These are phyloP conservation scores for Percina caprodes DNA, from an alignment of 2,113 vertebrate species.

Conservation along the genomic window DNA sequence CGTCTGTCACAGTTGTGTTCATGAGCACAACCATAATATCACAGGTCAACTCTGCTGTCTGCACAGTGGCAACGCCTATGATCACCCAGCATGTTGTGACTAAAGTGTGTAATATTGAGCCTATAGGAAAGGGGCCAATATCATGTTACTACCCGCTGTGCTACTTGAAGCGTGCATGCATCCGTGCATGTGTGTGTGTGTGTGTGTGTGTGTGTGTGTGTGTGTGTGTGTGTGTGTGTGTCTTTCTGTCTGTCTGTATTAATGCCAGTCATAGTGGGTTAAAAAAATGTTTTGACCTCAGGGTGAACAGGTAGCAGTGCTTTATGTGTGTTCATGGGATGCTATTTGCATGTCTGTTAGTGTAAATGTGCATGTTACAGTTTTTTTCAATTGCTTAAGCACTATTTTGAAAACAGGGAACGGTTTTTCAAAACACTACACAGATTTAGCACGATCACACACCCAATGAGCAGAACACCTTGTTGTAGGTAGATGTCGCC, in stretches of 20 bases:
- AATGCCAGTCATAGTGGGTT: too few species aligned
- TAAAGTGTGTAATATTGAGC: constrained; percentile 23
- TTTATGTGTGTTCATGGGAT: neutral
- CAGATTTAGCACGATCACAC: too few species aligned
- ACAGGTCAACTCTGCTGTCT: constrained; percentile 16
- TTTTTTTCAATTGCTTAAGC: too few species aligned
- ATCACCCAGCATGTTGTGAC: constrained; percentile 1
- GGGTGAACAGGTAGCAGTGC: neutral
- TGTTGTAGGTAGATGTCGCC: too few species aligned
- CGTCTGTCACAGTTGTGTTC: neutral
- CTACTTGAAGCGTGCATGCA: neutral
- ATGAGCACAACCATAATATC: constrained; percentile 1
- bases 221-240: too few species aligned
- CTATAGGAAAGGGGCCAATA: neutral
- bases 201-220: neutral
- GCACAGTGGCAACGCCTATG: constrained; percentile 3
- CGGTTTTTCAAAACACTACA: too few species aligned
- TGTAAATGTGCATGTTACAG: neutral
- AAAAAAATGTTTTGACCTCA: neutral
- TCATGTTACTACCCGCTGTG: constrained; percentile 10
- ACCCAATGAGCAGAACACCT: too few species aligned
- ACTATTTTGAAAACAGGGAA: too few species aligned
- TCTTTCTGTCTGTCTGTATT: neutral
- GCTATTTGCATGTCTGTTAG: constrained; percentile 9
- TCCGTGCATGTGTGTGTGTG: neutral